Evolutionary conservation across 2,113 vertebrate species (phyloP), one percentile per base, ranked within the genome.

Genomic region (Haemorhous mexicanus): DNA sequence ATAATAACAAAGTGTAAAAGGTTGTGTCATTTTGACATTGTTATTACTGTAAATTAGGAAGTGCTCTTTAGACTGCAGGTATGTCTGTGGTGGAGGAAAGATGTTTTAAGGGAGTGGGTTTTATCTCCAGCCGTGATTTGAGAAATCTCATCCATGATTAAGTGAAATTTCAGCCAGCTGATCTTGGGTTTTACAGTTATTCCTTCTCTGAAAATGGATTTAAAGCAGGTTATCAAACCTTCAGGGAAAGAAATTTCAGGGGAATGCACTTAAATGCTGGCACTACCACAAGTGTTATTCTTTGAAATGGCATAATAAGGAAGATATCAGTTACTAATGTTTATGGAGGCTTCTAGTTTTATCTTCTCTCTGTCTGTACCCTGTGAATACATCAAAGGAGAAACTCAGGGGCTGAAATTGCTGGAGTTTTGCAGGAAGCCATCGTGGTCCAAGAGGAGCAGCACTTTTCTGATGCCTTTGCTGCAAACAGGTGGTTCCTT

Each of bases 361-460:
- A n/a, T 75, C 18, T 67, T 43, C 9, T 70, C 2, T 53, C 27
- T 72, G 0, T 82, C 18, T 74, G 35, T 87, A 16, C 5, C 21
- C 39, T 16, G 46, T 10, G 23, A 80, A 49, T 20, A 2, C 8
- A 16, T 12, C 13, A 10, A 3, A 73, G 75, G 55, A 61, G 74
- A 76, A 67, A 15, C 14, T 73, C 7, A 0, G 56, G 16, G 24
- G 33, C n/a, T 23, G 72, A 70, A 68, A n/a, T 24, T 30, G 5
- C 33, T 3, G 1, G 41, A 22, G 43, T 11, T 3, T 16, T 63
- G 56, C 59, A 21, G 63, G 9, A 17, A 46, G 28, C 41, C 17
- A 1, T 59, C 0, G 0, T 0, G 4, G 46, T 79, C 53, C 0
- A 0, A 9, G 22, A 13, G 2, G 43, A 73, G 63, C 61, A 52